These are phyloP conservation scores for Octodonta nipae DNA, from an alignment of 2,888 invertebrate species.

Conservation along the genomic window DNA sequence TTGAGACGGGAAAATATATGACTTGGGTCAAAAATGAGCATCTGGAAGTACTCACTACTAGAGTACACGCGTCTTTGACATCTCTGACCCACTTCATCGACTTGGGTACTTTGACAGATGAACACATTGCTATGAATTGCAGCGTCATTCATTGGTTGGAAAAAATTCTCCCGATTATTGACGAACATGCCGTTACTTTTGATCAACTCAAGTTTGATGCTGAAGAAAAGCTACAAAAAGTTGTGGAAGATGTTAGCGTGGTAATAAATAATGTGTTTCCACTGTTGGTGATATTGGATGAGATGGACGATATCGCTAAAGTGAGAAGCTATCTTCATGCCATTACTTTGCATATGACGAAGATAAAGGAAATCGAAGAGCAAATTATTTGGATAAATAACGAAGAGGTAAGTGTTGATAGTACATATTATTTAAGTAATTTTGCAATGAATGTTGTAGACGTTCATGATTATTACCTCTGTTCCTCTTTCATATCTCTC, in stretches of 20 bases:
- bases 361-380: constrained; percentile 59
- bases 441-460: too few relatives aligned
- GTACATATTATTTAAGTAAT: background rate
- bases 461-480: too few relatives aligned
- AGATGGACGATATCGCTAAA: constrained; percentile 66
- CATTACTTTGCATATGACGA: constrained; percentile 57
- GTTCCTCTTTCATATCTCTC: too few relatives aligned
- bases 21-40: constrained; percentile 57
- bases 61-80: constrained; percentile 52
- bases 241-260: constrained; percentile 54
- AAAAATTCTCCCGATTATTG: constrained; percentile 65
- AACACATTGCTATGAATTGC: constrained; percentile 65
- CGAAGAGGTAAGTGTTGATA: constrained; percentile 46
- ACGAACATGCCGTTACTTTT: constrained; percentile 58
- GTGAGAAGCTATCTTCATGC: constrained; percentile 65
- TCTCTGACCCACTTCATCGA: constrained; percentile 58
- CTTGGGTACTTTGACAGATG: constrained; percentile 54
- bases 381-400: constrained; percentile 75
- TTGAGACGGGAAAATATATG: constrained; percentile 57
- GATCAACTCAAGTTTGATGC: constrained; percentile 71
- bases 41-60: constrained; percentile 51
- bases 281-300: constrained; percentile 62
- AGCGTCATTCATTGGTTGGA: constrained; percentile 69
- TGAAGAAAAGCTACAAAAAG: constrained; percentile 62
- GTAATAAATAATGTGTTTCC: constrained; percentile 61